These are phyloP conservation scores for Egretta garzetta DNA, from an alignment of 2,113 vertebrate species.

Conservation along the genomic window DNA sequence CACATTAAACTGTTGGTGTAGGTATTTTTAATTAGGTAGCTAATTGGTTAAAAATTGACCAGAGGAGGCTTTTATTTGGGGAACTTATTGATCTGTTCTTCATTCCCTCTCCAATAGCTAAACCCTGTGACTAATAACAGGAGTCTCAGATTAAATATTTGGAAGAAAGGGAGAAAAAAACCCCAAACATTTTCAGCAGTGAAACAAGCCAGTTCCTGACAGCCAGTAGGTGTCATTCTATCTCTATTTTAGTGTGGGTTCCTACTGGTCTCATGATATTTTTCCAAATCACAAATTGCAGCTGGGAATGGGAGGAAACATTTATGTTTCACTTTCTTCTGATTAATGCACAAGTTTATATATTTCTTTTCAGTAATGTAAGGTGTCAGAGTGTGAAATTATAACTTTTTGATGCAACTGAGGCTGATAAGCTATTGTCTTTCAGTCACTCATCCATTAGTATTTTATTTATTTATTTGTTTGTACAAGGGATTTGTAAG, in stretches of 20 bases:
- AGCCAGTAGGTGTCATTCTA: conserved; percentile 77
- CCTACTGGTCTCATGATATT: conserved; percentile 3
- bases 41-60: neutral
- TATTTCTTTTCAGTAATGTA: conserved; percentile 39
- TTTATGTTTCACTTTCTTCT: conserved; percentile 58
- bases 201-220: neutral
- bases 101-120: neutral
- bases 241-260: conserved; percentile 58
- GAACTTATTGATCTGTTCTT: neutral
- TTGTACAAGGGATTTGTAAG: neutral
- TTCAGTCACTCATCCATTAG: neutral
- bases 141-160: neutral
- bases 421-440: conserved; percentile 42
- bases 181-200: neutral
- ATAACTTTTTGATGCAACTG: conserved; percentile 28
- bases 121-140: neutral
- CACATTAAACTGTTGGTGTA: neutral
- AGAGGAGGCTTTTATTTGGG: neutral
- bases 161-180: neutral
- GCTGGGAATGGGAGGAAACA: neutral
- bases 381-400: conserved; percentile 58
- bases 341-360: conserved; percentile 39
- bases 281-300: conserved; percentile 23
- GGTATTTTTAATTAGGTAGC: neutral
- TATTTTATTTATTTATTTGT: conserved; percentile 32